A percentile compares a stretch with the other conserved stretches of the same genome.
Evolutionary conservation across 2,797 vertebrate genomes (phyloP).

Genomic region (Rhabdomys pumilio): DNA sequence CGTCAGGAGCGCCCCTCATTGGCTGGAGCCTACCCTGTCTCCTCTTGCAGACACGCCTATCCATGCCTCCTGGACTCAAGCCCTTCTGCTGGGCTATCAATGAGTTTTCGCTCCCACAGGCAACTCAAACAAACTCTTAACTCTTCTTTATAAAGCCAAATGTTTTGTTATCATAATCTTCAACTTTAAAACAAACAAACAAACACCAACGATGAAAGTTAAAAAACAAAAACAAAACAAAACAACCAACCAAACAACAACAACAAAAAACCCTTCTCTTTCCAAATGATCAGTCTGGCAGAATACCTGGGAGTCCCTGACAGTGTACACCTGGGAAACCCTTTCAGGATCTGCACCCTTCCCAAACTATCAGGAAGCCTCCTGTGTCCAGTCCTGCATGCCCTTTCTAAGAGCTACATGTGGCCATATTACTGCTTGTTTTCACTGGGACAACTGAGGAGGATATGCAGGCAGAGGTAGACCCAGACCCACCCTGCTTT

Average conservation of each 20-base stretch:
- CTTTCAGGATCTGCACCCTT: not conserved
- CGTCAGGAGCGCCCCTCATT: not conserved
- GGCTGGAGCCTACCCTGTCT: fast-evolving
- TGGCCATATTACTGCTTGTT: not conserved
- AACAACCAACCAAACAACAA: not conserved
- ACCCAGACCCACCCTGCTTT: not conserved
- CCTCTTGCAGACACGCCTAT: not conserved
- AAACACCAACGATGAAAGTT: not conserved
- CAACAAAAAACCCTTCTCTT: not conserved
- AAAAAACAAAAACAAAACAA: not conserved
- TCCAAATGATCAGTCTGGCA: not conserved
- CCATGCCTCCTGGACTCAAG: not conserved
- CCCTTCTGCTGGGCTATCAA: not conserved
- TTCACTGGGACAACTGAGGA: not conserved
- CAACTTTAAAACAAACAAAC: not conserved
- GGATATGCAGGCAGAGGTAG: not conserved
- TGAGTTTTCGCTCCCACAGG: not conserved
- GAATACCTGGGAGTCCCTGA: not conserved
- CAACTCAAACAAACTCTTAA: constrained; percentile 8
- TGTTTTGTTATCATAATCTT: not conserved
- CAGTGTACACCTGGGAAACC: not conserved
- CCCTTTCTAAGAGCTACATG: not conserved
- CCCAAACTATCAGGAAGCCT: not conserved
- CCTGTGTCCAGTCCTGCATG: not conserved
- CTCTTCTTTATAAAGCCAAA: constrained; percentile 1